These are phyloP conservation scores for Eristalis intricaria DNA, from an alignment of 2,888 invertebrate genomes.

Conservation along the genomic window DNA sequence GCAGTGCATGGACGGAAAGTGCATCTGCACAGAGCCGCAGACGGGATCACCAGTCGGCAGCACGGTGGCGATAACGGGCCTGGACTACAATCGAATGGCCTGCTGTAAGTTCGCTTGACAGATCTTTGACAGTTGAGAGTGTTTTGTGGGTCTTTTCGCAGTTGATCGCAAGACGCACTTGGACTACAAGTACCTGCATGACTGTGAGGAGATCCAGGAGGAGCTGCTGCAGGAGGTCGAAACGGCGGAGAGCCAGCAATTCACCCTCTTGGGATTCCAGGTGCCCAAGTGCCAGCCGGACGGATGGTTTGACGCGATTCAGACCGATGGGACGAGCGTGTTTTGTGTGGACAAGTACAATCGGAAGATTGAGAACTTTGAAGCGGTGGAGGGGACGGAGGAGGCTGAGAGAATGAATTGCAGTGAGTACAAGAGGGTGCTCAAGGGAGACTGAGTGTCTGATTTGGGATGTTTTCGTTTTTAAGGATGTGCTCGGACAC, in stretches of 20 bases:
- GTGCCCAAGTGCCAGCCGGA: slow-evolving; percentile 82
- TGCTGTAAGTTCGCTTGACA: slow-evolving; percentile 81
- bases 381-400: slow-evolving; percentile 79
- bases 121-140: background rate
- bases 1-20: slow-evolving; percentile 84
- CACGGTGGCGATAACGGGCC: slow-evolving; percentile 77
- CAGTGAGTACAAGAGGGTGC: slow-evolving; percentile 82
- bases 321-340: slow-evolving; percentile 81
- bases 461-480: slow-evolving; percentile 48
- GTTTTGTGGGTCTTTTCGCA: slow-evolving; percentile 64
- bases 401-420: slow-evolving; percentile 83
- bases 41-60: slow-evolving; percentile 82
- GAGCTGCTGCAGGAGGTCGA: slow-evolving; percentile 77
- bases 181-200: slow-evolving; percentile 78
- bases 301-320: slow-evolving; percentile 81
- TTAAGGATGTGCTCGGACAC: slow-evolving; percentile 85
- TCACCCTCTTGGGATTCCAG: slow-evolving; percentile 77
- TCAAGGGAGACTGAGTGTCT: background rate
- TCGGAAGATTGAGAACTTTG: slow-evolving; percentile 82
- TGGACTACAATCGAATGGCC: slow-evolving; percentile 79
- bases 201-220: slow-evolving; percentile 80
- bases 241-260: slow-evolving; percentile 76
- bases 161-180: slow-evolving; percentile 79
- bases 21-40: slow-evolving; percentile 84
- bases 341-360: slow-evolving; percentile 84